Percentiles rank a stretch among this genome's conserved stretches.
Conservation (phyloP, 2,888 invertebrate genomes). For the Amiota minor region DNA sequence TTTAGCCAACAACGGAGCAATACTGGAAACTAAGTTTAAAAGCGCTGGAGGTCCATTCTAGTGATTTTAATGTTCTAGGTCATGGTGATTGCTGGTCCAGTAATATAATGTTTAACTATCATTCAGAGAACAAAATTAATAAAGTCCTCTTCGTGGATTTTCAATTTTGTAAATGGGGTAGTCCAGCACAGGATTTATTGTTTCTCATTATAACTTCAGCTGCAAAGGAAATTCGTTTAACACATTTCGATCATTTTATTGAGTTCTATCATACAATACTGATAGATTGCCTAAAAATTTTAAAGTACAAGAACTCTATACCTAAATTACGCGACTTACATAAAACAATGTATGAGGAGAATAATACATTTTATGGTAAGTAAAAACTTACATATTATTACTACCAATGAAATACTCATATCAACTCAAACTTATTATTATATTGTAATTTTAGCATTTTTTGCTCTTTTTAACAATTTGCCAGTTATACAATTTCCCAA, state of each 20-base stretch:
- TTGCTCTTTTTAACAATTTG: slow-evolving; percentile 42
- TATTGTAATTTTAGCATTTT: not conserved
- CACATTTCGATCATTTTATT: slow-evolving; percentile 65
- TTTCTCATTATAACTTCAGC: slow-evolving; percentile 64
- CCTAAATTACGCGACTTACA: slow-evolving; percentile 65
- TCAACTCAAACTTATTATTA: too few relatives aligned
- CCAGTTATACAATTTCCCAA: slow-evolving; percentile 50
- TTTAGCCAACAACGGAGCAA: slow-evolving; percentile 57
- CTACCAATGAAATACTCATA: too few relatives aligned
- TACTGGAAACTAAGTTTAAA: slow-evolving; percentile 46
- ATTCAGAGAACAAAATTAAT: slow-evolving; percentile 48
- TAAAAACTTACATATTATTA: not conserved
- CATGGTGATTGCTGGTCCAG: slow-evolving; percentile 71
- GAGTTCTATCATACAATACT: slow-evolving; percentile 65
- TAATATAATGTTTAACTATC: slow-evolving; percentile 66
- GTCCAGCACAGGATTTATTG: slow-evolving; percentile 63
- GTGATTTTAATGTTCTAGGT: slow-evolving; percentile 62
- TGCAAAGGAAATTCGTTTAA: slow-evolving; percentile 53
- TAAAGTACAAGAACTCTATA: slow-evolving; percentile 58
- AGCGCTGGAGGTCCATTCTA: slow-evolving; percentile 43
- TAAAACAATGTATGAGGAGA: slow-evolving; percentile 52
- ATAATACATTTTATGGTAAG: slow-evolving; percentile 57
- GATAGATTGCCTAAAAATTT: slow-evolving; percentile 57
- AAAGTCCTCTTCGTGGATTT: slow-evolving; percentile 65
- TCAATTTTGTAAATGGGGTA: slow-evolving; percentile 68